Evolutionary conservation across 2,888 invertebrate genomes (phyloP), one percentile per base, ranked within the genome.

Genomic region (Caenorhabditis plicata): DNA sequence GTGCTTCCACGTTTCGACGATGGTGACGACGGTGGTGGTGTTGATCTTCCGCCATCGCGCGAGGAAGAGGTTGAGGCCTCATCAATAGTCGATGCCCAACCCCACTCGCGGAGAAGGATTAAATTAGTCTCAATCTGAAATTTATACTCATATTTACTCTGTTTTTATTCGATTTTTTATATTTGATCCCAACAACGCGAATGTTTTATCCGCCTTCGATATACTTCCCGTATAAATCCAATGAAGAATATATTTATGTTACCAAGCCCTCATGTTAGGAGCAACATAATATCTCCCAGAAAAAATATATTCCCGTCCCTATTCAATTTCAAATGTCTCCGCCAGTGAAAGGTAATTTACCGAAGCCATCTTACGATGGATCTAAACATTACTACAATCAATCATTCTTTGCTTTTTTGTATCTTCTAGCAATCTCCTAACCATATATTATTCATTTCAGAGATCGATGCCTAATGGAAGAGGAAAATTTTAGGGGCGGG

Each of bases 61-160:
- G 45, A 38, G 15, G 36, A 36, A 31, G 55, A 42, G 13, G 55
- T 47, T 11, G 61, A 54, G 17, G 54, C 27, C 31, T 54, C 43
- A 26, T 54, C 50, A 35, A 29, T 13, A 2, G 64, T 60, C 26
- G 69, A 61, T 35, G 64, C 66, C 74, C 75, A 73, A 41, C 75
- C 78, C 75, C 74, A 78, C 47, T 78, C 74, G 31, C 65, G 65
- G 47, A 80, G 62, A 35, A 80, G 64, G 27, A 72, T 65, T 29
- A 79, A 64, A 49, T 77, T 76, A 26, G 75, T 68, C 50, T 80
- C 79, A 42, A 76, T 73, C 76, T 76, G 58, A 22, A 67, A 61
- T 19, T 27, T 4, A 32, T 5, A n/a, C n/a, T n/a, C n/a, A n/a
- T n/a, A n/a, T 22, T 19, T 17, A 15, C 22, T 38, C 41, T 5